phyloP scores from a whole-genome alignment of 2,888 invertebrate species.

The Drosophila heteroneura region DNA sequence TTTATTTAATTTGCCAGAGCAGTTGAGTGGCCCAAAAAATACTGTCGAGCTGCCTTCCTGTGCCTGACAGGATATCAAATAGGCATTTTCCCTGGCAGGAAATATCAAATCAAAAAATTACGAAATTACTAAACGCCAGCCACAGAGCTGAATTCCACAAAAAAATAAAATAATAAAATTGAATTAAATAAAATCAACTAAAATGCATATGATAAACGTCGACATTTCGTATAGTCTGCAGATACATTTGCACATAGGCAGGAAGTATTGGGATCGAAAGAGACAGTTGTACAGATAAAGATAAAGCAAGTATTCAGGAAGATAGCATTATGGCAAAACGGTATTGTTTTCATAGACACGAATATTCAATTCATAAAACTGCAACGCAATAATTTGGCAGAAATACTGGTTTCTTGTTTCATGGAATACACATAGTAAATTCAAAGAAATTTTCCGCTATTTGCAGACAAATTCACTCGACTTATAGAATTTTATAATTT shows the following conservation, averaged over 20 bases:
- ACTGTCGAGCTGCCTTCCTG: slow-evolving; percentile 43
- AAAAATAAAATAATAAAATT: not conserved
- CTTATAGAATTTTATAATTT: not conserved
- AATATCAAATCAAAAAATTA: slow-evolving; percentile 72
- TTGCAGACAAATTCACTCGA: not conserved
- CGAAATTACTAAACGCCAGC: slow-evolving; percentile 50
- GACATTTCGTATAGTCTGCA: not conserved
- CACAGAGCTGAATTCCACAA: not conserved
- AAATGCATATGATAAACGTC: not conserved
- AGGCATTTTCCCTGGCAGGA: slow-evolving; percentile 69
- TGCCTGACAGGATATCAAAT: slow-evolving; percentile 72
- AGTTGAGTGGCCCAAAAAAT: slow-evolving; percentile 12
- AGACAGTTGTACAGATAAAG: not conserved
- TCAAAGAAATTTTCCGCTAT: not conserved
- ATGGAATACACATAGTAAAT: not conserved
- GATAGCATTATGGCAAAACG: not conserved
- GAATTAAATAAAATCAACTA: not conserved
- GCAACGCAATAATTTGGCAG: not conserved
- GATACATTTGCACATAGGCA: not conserved
- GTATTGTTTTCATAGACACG: not conserved
- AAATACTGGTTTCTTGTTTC: not conserved
- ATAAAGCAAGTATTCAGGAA: not conserved
- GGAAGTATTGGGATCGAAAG: not conserved
- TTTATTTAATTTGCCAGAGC: slow-evolving; percentile 36
- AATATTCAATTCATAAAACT: not conserved